Evolutionary conservation across 2,797 vertebrate species (phyloP), one percentile per base, ranked within the genome.

Genomic region (Numenius phaeopus): DNA sequence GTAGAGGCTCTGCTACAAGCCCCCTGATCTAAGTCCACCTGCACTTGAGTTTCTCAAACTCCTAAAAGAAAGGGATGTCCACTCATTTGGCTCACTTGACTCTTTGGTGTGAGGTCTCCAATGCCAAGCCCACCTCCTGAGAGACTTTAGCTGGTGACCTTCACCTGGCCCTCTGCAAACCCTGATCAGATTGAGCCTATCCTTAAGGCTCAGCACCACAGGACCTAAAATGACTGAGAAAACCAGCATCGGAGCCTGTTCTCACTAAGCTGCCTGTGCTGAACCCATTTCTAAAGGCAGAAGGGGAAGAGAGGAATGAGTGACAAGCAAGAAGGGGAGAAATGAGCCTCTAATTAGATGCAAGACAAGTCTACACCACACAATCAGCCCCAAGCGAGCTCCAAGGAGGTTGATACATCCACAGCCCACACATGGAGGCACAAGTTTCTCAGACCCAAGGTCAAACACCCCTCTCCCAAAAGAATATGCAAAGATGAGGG

Each of bases 361-460:
- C 73, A 84, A 85, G 94, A 73, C 80, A 82, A 93, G 91, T 73
- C 94, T 85, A 42, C 66, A 73, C 91, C 84, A 65, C 94, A 85
- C 81, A 37, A 37, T 3, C 40, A 92, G 89, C 82, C 92, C 92
- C 89, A 80, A 91, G 81, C 81, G 29, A 86, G 89, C 85, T 91
- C 81, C 42, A 10, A 67, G 92, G 52, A 89, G 85, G 58, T 47
- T 75, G 92, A 40, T 59, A 21, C 71, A 39, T 77, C 91, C 80
- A 23, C 70, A 88, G 84, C 84, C 87, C 84, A 89, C 88, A 85
- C 80, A 70, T 10, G 52, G 76, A 93, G 80, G 76, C 61, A 82
- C 42, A 29, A 80, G 81, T 23, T 85, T 76, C 32, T 95, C 55
- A 14, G 26, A 8, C 44, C 59, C 70, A 58, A 90, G 83, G 87